Evolutionary conservation across 2,113 vertebrate genomes (phyloP).

Genomic region (Tachysurus fulvidraco): DNA sequence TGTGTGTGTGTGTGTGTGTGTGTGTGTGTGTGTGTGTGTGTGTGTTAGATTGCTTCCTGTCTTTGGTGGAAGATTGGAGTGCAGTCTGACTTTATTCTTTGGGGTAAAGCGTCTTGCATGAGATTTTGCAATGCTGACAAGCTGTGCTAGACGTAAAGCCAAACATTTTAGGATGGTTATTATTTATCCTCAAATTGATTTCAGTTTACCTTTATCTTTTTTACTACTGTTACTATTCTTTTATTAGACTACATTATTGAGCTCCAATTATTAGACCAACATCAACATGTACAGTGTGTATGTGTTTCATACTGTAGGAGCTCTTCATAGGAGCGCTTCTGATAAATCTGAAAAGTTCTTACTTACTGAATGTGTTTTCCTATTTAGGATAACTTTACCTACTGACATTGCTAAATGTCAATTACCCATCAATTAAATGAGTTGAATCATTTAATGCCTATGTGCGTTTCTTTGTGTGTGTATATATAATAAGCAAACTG

Average conservation of each 20-base stretch:
- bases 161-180: not conserved
- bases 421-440: too few relatives aligned
- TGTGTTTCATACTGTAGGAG: not conserved
- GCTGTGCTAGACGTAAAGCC: slow-evolving; percentile 10
- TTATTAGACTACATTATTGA: not conserved
- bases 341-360: not conserved
- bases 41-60: not conserved
- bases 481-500: not conserved
- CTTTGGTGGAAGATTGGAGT: not conserved
- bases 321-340: too few relatives aligned
- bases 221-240: not conserved
- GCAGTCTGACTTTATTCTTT: not conserved
- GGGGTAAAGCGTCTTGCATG: not conserved
- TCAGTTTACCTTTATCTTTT: not conserved
- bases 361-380: too few relatives aligned
- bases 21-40: not conserved
- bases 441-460: not conserved
- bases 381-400: not conserved
- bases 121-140: slow-evolving; percentile 9
- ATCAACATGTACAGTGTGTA: not conserved
- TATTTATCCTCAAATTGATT: not conserved
- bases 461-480: not conserved
- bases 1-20: too few relatives aligned
- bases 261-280: not conserved
- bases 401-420: not conserved